phyloP scores from a whole-genome alignment of 2,888 invertebrate genomes.

The Shargacucullia verbasci region DNA sequence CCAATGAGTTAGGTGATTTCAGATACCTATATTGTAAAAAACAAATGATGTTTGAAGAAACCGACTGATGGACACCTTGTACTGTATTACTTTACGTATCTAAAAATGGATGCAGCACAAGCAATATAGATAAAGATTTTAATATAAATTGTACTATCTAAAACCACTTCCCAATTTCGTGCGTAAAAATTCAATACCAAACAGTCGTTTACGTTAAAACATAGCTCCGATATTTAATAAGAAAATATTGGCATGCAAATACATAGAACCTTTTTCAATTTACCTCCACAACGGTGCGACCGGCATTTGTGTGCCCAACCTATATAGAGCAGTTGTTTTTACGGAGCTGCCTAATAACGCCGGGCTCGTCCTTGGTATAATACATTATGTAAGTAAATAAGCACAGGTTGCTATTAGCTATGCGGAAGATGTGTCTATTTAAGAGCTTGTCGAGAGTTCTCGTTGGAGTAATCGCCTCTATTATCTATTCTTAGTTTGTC shows the following conservation, averaged over 20 bases:
- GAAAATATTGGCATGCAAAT: slow-evolving; percentile 52
- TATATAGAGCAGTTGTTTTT: slow-evolving; percentile 38
- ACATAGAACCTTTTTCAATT: slow-evolving; percentile 55
- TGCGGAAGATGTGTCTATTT: not conserved
- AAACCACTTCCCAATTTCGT: too few species aligned
- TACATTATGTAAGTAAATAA: slow-evolving; percentile 53
- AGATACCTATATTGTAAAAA: too few species aligned
- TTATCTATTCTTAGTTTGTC: too few species aligned
- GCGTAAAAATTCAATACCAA: not conserved
- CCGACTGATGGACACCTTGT: too few species aligned
- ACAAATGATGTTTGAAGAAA: too few species aligned
- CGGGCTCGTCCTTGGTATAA: slow-evolving; percentile 39
- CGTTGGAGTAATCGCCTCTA: too few species aligned
- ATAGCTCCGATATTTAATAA: slow-evolving; percentile 36
- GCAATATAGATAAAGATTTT: too few species aligned
- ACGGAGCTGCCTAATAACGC: slow-evolving; percentile 29
- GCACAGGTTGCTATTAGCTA: slow-evolving; percentile 7
- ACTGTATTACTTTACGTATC: too few species aligned
- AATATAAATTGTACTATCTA: too few species aligned
- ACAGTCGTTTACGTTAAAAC: slow-evolving; percentile 39
- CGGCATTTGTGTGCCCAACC: slow-evolving; percentile 24
- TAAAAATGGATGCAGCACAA: too few species aligned
- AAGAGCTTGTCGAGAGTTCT: too few species aligned
- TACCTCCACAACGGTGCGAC: slow-evolving; percentile 29
- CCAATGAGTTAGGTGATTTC: too few species aligned